Base-by-base conservation (phyloP, 1,140 invertebrate genomes). In the Olivierus martensii region DNA sequence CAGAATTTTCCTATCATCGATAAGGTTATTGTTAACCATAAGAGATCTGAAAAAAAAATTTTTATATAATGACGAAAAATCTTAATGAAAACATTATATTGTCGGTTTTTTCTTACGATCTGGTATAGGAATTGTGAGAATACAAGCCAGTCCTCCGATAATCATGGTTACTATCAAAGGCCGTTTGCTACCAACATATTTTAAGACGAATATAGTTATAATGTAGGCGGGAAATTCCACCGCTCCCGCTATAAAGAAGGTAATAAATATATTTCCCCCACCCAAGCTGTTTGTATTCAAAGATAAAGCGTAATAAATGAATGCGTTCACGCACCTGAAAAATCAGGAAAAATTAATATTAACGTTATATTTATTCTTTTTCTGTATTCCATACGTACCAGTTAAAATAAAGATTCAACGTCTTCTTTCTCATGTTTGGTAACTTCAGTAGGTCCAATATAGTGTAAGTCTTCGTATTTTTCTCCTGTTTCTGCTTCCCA, bases 301-400 rank as follows among this genome's bases (percentile, higher is more conserved):
- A 0, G 84, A 84, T 5, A 89, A 65, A 1, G 83, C 86, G 60
- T 87, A 88, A 65, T 87, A 88, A 7, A 84, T 79, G 42, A 81
- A 77, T 47, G 80, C 81, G 62, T 81, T 83, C 11, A 82, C 81
- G 62, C 86, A 87, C 83, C 80, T 82, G 59, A 5, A 36, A 28
- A 28, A 28, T 4, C n/a, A n/a, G n/a, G 0, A 28, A 28, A 9
- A 28, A 28, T 28, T 28, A 1, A 28, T n/a, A n/a, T n/a, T n/a
- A n/a, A n/a, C n/a, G n/a, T n/a, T n/a, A n/a, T n/a, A n/a, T n/a
- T n/a, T n/a, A n/a, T n/a, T n/a, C n/a, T n/a, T n/a, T n/a, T n/a
- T n/a, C n/a, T n/a, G n/a, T n/a, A n/a, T n/a, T n/a, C n/a, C n/a
- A n/a, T n/a, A n/a, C 50, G 45, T 12, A 81, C 86, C 84, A 87